These are phyloP conservation scores for Diprion similis DNA, from an alignment of 1,140 invertebrate species.

Conservation along the genomic window DNA sequence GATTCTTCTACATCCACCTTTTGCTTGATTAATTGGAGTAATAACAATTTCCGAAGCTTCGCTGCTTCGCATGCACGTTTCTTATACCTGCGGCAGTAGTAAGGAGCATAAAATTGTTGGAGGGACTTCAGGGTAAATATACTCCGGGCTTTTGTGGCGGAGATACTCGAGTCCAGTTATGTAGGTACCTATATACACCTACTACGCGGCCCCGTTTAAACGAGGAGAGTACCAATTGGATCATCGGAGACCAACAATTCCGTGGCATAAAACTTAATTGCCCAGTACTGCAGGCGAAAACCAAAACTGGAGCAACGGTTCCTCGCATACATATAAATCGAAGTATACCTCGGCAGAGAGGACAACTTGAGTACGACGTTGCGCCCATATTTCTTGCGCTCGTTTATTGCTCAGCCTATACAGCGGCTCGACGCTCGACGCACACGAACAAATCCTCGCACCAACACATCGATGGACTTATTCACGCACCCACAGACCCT, in stretches of 20 bases:
- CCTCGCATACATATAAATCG: neutral
- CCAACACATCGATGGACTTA: neutral
- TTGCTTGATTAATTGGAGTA: too few relatives aligned
- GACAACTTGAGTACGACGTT: neutral
- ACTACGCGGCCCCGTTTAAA: neutral
- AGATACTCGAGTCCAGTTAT: too few relatives aligned
- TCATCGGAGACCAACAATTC: neutral
- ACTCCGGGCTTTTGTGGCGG: too few relatives aligned
- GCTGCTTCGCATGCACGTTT: too few relatives aligned
- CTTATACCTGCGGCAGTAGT: too few relatives aligned
- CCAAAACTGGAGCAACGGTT: conserved; percentile 7
- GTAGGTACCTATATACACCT: too few relatives aligned
- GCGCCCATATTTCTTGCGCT: neutral
- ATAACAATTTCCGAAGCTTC: too few relatives aligned
- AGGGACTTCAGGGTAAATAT: too few relatives aligned
- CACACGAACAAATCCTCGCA: neutral
- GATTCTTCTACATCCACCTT: too few relatives aligned
- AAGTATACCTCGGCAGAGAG: neutral
- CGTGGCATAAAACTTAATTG: neutral
- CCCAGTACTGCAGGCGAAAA: neutral
- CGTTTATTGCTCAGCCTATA: neutral
- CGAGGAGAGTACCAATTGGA: neutral
- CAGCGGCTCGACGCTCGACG: neutral
- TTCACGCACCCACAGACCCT: neutral
- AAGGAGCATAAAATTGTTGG: too few relatives aligned